phyloP scores from a whole-genome alignment of 2,113 vertebrate genomes.

The Cololabis saira region DNA sequence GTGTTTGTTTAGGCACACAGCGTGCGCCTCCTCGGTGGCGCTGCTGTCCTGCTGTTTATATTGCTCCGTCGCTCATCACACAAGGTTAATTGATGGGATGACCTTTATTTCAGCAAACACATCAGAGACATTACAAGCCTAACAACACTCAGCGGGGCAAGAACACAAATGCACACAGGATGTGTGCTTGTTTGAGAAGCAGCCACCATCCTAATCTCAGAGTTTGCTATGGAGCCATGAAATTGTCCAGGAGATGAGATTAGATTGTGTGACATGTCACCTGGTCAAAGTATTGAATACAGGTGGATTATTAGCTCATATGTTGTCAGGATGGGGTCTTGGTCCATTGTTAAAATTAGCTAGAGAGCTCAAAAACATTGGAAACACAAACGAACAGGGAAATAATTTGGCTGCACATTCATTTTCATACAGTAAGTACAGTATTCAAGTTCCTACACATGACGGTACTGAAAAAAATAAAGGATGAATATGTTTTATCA shows the following conservation, averaged over 20 bases:
- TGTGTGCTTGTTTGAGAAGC: constrained; percentile 26
- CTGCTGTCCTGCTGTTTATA: constrained; percentile 59
- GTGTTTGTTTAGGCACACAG: constrained; percentile 34
- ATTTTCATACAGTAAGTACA: too few relatives aligned
- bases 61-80: constrained; percentile 52
- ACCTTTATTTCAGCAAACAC: constrained; percentile 68
- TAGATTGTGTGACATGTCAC: constrained; percentile 39
- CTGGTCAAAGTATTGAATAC: constrained; percentile 32
- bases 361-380: too few relatives aligned
- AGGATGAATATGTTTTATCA: constrained; percentile 44
- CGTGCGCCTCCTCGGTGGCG: constrained; percentile 9
- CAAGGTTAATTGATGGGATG: constrained; percentile 78
- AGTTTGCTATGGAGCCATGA: constrained; percentile 46
- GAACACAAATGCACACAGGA: constrained; percentile 42
- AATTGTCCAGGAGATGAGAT: constrained; percentile 38
- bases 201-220: constrained; percentile 54
- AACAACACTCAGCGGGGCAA: constrained; percentile 21
- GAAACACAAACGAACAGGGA: too few relatives aligned
- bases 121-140: constrained; percentile 55
- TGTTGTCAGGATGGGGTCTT: background rate
- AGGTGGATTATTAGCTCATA: constrained; percentile 7
- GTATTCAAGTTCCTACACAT: too few relatives aligned
- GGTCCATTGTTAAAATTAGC: background rate
- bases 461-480: constrained; percentile 5
- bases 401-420: background rate